These are phyloP conservation scores for Siderastrea radians DNA, from an alignment of 92 coral and sea anemone species.

Conservation along the genomic window DNA sequence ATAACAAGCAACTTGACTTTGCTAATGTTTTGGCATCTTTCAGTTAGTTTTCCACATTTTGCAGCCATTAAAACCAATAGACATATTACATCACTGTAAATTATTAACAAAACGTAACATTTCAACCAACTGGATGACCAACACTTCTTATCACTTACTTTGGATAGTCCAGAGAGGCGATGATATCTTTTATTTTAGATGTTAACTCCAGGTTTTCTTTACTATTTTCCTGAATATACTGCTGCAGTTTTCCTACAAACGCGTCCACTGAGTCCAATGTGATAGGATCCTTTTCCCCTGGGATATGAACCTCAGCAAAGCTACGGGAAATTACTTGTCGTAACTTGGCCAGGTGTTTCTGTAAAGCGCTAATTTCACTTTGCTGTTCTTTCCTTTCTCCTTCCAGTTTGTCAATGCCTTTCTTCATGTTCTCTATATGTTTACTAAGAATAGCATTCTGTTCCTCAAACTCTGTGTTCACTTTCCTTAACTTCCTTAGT, in stretches of 20 bases:
- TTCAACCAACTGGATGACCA: neutral
- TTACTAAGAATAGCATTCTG: slow-evolving; percentile 99
- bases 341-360: slow-evolving; percentile 82
- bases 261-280: slow-evolving; percentile 84
- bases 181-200: slow-evolving; percentile 79
- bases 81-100: too few species aligned
- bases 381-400: slow-evolving; percentile 92
- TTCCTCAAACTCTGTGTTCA: slow-evolving; percentile 97
- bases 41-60: too few species aligned
- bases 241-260: slow-evolving; percentile 89
- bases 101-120: too few species aligned
- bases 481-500: slow-evolving; percentile 94
- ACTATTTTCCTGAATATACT: slow-evolving; percentile 85
- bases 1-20: too few species aligned
- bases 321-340: slow-evolving; percentile 86
- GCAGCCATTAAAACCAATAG: too few species aligned
- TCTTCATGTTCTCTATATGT: slow-evolving; percentile 99
- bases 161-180: slow-evolving; percentile 87
- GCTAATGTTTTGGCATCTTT: too few species aligned
- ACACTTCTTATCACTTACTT: slow-evolving; percentile 68
- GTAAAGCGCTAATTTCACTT: slow-evolving; percentile 82
- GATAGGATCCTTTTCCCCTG: slow-evolving; percentile 79
- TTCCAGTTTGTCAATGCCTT: slow-evolving; percentile 97
- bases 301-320: slow-evolving; percentile 79
- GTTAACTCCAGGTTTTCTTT: slow-evolving; percentile 84